Conservation (phyloP, 2,888 invertebrate species). For the Callyntrura sp. region DNA sequence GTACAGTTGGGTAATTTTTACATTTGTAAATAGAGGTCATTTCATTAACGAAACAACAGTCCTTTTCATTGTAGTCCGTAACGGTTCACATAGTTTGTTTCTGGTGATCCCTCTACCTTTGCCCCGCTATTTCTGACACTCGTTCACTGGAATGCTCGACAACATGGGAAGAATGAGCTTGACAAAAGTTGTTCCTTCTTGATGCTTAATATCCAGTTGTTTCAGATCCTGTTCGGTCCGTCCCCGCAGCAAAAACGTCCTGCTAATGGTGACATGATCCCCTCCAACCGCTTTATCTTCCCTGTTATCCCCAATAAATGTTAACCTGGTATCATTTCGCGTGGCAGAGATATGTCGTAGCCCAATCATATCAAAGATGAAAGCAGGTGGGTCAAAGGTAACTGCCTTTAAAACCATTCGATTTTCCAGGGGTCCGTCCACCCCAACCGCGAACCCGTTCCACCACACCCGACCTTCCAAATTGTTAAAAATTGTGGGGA, state of each 20-base stretch:
- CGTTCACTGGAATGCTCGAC: slow-evolving; percentile 24
- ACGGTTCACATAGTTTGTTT: too few species aligned
- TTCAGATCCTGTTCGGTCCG: slow-evolving; percentile 5
- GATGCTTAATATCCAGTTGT: not conserved
- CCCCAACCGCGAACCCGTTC: not conserved
- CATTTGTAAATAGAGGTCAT: too few species aligned
- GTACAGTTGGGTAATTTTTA: too few species aligned
- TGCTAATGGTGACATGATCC: too few species aligned
- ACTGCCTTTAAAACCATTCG: slow-evolving; percentile 12
- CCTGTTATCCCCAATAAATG: not conserved
- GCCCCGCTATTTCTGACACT: too few species aligned
- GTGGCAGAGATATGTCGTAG: not conserved
- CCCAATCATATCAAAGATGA: slow-evolving; percentile 42
- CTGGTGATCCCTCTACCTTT: too few species aligned
- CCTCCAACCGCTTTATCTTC: too few species aligned
- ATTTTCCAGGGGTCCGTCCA: not conserved
- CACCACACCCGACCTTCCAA: slow-evolving; percentile 34
- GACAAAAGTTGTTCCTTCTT: not conserved
- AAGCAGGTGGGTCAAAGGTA: slow-evolving; percentile 1
- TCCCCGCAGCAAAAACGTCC: not conserved
- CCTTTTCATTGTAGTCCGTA: too few species aligned
- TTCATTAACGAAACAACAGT: too few species aligned
- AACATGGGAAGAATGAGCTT: not conserved
- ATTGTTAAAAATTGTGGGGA: not conserved
- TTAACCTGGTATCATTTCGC: not conserved